These are phyloP conservation scores for Caenorhabditis sp. DNA, from an alignment of 2,888 invertebrate species.

Conservation along the genomic window DNA sequence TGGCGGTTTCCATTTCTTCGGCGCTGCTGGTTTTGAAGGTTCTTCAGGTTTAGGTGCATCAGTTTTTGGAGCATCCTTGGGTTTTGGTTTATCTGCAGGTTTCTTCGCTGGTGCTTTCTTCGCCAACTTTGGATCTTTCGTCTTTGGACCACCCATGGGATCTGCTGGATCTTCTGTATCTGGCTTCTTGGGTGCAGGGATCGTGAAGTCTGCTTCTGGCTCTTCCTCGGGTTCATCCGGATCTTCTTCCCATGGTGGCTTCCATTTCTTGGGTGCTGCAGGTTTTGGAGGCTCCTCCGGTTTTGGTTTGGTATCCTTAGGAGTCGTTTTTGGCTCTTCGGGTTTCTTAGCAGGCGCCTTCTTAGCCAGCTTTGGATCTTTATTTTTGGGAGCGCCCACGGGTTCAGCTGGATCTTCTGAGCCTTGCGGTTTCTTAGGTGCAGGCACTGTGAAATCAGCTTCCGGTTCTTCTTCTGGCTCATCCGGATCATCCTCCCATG, in stretches of 20 bases:
- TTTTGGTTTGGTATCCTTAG: constrained; percentile 20
- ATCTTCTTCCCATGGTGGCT: constrained; percentile 56
- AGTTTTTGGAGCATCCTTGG: constrained; percentile 43
- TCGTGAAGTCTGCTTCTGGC: constrained; percentile 66
- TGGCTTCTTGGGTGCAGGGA: constrained; percentile 59
- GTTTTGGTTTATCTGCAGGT: constrained; percentile 50
- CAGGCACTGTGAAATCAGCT: constrained; percentile 58
- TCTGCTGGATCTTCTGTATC: constrained; percentile 70
- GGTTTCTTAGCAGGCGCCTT: constrained; percentile 56
- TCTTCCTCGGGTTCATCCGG: constrained; percentile 62
- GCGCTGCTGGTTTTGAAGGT: constrained; percentile 56
- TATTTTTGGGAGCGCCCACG: constrained; percentile 53
- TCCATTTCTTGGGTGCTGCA: constrained; percentile 62
- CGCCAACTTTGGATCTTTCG: constrained; percentile 65
- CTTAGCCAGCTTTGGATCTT: constrained; percentile 55
- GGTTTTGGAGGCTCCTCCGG: constrained; percentile 23
- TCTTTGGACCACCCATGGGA: constrained; percentile 59
- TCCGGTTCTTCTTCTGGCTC: constrained; percentile 34
- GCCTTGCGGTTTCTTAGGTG: constrained; percentile 57
- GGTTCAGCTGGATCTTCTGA: constrained; percentile 69
- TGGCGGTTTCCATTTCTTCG: constrained; percentile 64
- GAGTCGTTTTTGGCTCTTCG: constrained; percentile 31
- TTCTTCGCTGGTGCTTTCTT: constrained; percentile 57
- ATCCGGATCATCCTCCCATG: constrained; percentile 56
- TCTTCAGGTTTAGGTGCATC: constrained; percentile 34